Conservation (phyloP, 2,797 vertebrate species). For the Cryptoblepharus egeriae region DNA sequence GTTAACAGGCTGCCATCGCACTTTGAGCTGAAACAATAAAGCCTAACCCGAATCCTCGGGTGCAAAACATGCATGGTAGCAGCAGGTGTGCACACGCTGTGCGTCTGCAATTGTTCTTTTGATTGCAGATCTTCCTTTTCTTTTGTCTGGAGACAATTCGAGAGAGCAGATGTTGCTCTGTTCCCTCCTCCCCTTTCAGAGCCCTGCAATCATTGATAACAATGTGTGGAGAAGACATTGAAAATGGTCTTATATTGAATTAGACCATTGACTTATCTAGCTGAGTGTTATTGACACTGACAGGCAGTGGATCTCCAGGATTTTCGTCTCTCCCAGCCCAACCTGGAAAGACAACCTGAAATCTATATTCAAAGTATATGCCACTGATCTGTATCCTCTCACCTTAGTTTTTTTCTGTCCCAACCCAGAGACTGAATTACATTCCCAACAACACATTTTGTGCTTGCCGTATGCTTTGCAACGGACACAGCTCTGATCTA, state of each 20-base stretch:
- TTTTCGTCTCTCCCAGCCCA: too few relatives aligned
- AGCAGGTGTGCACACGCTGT: neutral
- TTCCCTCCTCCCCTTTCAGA: neutral
- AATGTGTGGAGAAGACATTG: neutral
- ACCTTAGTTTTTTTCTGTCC: neutral
- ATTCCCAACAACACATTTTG: neutral
- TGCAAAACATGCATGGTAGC: too few relatives aligned
- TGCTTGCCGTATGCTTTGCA: neutral
- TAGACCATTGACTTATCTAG: too few relatives aligned
- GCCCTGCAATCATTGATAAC: neutral
- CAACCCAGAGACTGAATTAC: too few relatives aligned
- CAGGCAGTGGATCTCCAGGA: too few relatives aligned
- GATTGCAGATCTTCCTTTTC: neutral
- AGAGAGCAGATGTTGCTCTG: neutral
- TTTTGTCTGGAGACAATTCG: neutral
- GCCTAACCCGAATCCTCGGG: neutral
- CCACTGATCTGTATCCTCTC: neutral
- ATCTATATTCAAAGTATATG: neutral
- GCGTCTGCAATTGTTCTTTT: neutral
- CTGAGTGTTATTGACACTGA: too few relatives aligned
- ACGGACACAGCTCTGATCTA: neutral
- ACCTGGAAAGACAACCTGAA: too few relatives aligned
- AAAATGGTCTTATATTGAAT: too few relatives aligned
- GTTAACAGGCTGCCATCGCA: neutral
- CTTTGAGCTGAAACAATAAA: neutral